Percentiles rank a stretch among this genome's conserved stretches.
phyloP scores from a whole-genome alignment of 2,113 vertebrate genomes.

The Malurus elegans region DNA sequence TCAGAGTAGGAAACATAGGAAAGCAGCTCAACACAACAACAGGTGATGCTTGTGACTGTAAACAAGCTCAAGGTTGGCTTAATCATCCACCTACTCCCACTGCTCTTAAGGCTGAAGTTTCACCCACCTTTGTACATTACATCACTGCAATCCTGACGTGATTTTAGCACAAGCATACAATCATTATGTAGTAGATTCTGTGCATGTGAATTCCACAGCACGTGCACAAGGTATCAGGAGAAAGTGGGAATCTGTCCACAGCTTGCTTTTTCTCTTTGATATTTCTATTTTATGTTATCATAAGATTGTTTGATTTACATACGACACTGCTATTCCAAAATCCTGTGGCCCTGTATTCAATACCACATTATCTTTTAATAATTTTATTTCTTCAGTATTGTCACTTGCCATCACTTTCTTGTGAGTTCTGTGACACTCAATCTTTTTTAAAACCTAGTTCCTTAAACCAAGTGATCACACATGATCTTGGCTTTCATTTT shows the following conservation, averaged over 20 bases:
- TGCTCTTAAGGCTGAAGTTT: neutral
- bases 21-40: neutral
- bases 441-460: neutral
- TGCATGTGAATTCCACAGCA: accelerated
- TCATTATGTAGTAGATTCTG: neutral
- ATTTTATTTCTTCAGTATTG: neutral
- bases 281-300: neutral
- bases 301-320: neutral
- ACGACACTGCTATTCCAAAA: neutral
- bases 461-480: neutral
- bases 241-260: neutral
- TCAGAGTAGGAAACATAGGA: neutral
- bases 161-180: neutral
- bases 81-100: neutral
- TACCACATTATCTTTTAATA: neutral
- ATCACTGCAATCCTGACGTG: neutral
- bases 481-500: neutral
- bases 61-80: neutral
- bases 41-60: neutral
- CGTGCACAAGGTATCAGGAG: neutral
- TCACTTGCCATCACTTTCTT: neutral
- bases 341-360: neutral
- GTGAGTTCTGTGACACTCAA: neutral
- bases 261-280: neutral
- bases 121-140: neutral